Percentiles rank a stretch among this genome's conserved stretches.
phyloP scores from a whole-genome alignment of 2,113 vertebrate species.

The Merops nubicus region DNA sequence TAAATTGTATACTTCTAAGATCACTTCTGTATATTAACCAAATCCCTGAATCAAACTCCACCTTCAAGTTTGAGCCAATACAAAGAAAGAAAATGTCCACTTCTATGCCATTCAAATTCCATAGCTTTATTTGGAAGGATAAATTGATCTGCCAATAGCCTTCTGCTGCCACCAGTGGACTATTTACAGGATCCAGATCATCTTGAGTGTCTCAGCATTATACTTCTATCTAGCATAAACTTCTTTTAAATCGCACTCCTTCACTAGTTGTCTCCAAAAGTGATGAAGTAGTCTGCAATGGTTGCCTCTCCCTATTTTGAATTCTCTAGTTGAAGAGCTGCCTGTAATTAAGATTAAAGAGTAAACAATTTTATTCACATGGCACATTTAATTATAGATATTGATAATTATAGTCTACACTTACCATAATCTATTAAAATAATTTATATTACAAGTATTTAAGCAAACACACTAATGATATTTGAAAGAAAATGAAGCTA shows the following conservation, averaged over 20 bases:
- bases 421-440: constrained; percentile 36
- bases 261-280: neutral
- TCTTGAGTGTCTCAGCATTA: neutral
- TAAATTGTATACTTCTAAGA: neutral
- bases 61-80: neutral
- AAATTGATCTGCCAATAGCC: neutral
- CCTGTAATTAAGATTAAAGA: constrained; percentile 58
- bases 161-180: neutral
- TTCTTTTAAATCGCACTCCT: neutral
- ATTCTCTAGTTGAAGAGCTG: constrained; percentile 43
- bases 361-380: constrained; percentile 47
- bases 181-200: neutral
- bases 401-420: constrained; percentile 26
- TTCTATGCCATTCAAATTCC: neutral
- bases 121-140: neutral
- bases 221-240: neutral
- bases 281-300: constrained; percentile 1
- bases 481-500: neutral
- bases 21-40: neutral
- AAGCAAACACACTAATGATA: neutral
- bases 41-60: constrained; percentile 2
- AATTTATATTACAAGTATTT: constrained; percentile 42
- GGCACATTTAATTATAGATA: constrained; percentile 55
- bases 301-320: constrained; percentile 25
- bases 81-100: neutral